Percentiles rank a stretch among this genome's conserved stretches.
These are phyloP conservation scores for Scaptomyza cyrtandrae DNA, from an alignment of 2,888 invertebrate genomes.

Conservation along the genomic window DNA sequence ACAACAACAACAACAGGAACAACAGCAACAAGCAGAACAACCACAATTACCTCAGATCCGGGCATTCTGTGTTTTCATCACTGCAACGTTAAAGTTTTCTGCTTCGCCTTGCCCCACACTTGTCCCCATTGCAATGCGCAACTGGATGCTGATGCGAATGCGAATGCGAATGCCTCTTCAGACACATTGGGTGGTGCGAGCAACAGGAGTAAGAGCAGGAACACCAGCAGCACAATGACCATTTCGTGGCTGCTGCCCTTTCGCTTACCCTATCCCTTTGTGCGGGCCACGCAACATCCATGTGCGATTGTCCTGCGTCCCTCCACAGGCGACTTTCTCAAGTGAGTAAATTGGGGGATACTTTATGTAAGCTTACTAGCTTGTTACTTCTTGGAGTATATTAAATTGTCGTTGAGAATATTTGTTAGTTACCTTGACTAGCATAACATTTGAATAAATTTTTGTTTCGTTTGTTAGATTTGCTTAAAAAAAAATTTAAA, in stretches of 20 bases:
- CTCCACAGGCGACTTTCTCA: slow-evolving; percentile 93
- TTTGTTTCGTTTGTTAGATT: too few species aligned
- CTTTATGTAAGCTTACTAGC: not conserved
- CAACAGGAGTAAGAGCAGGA: slow-evolving; percentile 3
- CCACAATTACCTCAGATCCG: slow-evolving; percentile 87
- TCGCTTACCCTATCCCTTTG: slow-evolving; percentile 94
- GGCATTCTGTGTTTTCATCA: slow-evolving; percentile 96
- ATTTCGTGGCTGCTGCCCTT: slow-evolving; percentile 89
- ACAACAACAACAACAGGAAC: slow-evolving; percentile 13
- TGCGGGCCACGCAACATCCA: slow-evolving; percentile 91
- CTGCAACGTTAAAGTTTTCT: slow-evolving; percentile 93
- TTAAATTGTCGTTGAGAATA: not conserved
- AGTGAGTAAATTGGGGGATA: slow-evolving; percentile 86
- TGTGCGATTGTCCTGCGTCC: slow-evolving; percentile 94
- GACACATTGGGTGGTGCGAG: slow-evolving; percentile 31
- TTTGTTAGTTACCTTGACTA: not conserved
- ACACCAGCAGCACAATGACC: slow-evolving; percentile 22
- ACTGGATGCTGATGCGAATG: slow-evolving; percentile 83
- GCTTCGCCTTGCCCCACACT: slow-evolving; percentile 90
- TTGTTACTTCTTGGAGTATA: not conserved
- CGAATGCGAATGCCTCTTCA: slow-evolving; percentile 37
- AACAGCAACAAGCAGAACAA: slow-evolving; percentile 38
- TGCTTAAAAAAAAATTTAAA: too few species aligned
- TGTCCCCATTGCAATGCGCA: slow-evolving; percentile 92
- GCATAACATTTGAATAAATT: not conserved